A percentile compares a stretch with the other conserved stretches of the same genome.
phyloP scores from a whole-genome alignment of 2,888 invertebrate species.

The Leptopilina drosophilae region DNA sequence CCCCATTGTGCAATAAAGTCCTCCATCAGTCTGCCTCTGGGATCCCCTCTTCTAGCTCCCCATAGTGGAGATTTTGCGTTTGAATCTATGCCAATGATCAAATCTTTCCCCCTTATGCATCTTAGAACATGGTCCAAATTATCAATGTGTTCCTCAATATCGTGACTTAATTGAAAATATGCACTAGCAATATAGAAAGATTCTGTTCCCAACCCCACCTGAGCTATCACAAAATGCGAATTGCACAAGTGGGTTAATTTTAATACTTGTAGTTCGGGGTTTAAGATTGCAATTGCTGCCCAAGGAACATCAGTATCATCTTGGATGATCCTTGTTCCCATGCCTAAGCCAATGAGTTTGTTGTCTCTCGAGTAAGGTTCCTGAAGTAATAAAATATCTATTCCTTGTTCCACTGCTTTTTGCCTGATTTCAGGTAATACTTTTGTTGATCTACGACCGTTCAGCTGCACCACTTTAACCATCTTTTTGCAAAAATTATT shows the following conservation, averaged over 20 bases:
- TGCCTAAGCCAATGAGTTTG: background rate
- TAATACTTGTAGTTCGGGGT: background rate
- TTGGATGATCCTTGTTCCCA: background rate
- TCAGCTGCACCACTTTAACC: slow-evolving; percentile 37
- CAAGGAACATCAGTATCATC: background rate
- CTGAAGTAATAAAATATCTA: slow-evolving; percentile 29
- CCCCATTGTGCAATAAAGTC: too few relatives aligned
- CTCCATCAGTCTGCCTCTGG: background rate
- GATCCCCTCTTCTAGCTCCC: background rate
- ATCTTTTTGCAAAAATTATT: background rate
- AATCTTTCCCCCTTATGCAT: background rate
- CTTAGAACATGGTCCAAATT: background rate
- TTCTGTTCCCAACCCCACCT: background rate
- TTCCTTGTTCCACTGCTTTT: background rate
- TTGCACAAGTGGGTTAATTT: background rate
- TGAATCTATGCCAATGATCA: background rate
- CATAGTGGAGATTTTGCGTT: background rate
- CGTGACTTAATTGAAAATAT: background rate
- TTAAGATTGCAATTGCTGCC: background rate
- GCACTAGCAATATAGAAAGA: background rate
- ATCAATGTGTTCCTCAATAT: background rate
- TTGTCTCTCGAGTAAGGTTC: slow-evolving; percentile 32
- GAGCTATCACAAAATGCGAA: background rate
- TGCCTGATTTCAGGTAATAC: background rate
- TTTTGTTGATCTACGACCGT: slow-evolving; percentile 18